Evolutionary conservation across 2,888 invertebrate genomes (phyloP).

Genomic region (Corythucha ciliata): DNA sequence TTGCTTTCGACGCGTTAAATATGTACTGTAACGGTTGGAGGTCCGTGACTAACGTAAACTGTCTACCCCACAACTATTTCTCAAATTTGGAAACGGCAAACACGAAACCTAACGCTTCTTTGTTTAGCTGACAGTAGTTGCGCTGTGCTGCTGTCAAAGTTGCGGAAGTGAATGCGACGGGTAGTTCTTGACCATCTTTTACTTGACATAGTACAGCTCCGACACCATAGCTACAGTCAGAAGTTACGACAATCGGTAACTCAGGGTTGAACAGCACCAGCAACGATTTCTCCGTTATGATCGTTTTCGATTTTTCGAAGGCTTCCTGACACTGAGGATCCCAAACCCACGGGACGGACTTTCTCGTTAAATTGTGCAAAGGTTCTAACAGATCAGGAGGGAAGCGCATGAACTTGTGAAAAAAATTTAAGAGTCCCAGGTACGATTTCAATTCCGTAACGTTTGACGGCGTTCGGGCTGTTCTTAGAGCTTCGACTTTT

Average conservation of each 20-base stretch:
- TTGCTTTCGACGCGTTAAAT: background rate
- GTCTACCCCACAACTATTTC: constrained; percentile 1
- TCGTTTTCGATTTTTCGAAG: constrained; percentile 2
- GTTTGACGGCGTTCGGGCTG: background rate
- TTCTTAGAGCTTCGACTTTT: background rate
- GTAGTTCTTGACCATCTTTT: background rate
- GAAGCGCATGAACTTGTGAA: constrained; percentile 14
- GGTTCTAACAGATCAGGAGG: constrained; percentile 6
- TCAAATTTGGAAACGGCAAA: constrained; percentile 14
- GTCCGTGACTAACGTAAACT: constrained; percentile 3
- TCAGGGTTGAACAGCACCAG: constrained; percentile 34
- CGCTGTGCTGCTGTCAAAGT: background rate
- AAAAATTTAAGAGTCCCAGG: constrained; percentile 16
- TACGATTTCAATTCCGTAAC: constrained; percentile 7
- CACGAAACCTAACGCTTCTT: background rate
- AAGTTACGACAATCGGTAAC: constrained; percentile 34
- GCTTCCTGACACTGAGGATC: constrained; percentile 4
- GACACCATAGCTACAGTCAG: constrained; percentile 33
- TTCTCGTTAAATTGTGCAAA: constrained; percentile 14
- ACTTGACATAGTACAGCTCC: constrained; percentile 33
- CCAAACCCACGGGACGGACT: constrained; percentile 11
- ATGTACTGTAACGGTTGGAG: constrained; percentile 1
- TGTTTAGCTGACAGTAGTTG: background rate
- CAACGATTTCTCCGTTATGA: constrained; percentile 33
- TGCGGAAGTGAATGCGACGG: constrained; percentile 7